Conservation (phyloP, 2,888 invertebrate genomes). For the Ectemnius lituratus region DNA sequence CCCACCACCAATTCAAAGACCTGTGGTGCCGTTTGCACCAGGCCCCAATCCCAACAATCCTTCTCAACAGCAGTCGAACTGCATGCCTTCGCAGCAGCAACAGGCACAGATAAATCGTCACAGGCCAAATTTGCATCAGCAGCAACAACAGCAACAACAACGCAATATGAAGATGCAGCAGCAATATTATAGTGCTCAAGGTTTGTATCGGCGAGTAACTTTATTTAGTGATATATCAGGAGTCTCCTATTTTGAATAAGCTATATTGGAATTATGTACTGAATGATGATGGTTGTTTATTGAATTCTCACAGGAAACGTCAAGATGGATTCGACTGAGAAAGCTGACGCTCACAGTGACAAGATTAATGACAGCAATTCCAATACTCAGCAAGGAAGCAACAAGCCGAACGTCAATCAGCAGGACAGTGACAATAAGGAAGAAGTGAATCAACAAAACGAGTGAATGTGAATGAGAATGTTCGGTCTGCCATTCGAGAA, state of each 20-base stretch:
- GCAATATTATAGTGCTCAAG: conserved; percentile 80
- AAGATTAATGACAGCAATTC: conserved; percentile 71
- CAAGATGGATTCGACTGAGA: conserved; percentile 75
- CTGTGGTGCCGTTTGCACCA: conserved; percentile 79
- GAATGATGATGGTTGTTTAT: no score
- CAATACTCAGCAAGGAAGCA: conserved; percentile 68
- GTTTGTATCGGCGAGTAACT: conserved; percentile 57
- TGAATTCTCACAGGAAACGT: conserved; percentile 70
- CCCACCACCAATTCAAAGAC: conserved; percentile 80
- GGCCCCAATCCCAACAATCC: conserved; percentile 76
- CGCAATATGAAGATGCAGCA: conserved; percentile 77
- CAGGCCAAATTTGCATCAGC: conserved; percentile 72
- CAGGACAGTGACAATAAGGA: conserved; percentile 74
- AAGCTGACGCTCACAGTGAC: conserved; percentile 74
- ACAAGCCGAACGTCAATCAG: conserved; percentile 72
- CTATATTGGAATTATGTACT: no score
- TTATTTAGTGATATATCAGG: not conserved
- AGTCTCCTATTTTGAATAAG: not conserved
- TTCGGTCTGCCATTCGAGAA: conserved; percentile 16
- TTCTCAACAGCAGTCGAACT: conserved; percentile 72
- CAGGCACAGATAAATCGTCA: conserved; percentile 66
- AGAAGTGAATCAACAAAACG: conserved; percentile 76
- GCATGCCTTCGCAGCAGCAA: conserved; percentile 75
- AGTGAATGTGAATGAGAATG: conserved; percentile 63
- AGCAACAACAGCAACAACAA: conserved; percentile 74